Base-by-base conservation (phyloP, 92 coral and sea anemone species). In the Actinostola sp. region DNA sequence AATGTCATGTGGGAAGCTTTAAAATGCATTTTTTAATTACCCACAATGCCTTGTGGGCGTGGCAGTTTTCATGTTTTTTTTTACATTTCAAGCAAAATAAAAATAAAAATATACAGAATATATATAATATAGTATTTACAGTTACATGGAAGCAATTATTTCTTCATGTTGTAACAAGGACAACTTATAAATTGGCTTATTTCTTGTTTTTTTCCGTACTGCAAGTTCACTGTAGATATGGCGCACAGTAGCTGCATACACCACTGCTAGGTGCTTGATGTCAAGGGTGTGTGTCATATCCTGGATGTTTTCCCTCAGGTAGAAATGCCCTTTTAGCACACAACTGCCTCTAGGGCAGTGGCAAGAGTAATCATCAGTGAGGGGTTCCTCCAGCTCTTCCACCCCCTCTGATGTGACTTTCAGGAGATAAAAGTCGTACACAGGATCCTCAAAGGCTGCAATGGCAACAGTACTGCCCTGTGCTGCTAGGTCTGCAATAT, bases 231-330 rank as follows among this genome's bases (percentile, higher is more conserved):
- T 0, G 21, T 84, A 76, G n/a, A 86, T 81, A 32, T 59, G 77
- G 14, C 77, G 70, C 23, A 86, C 84, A 15, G 84, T 86, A 30
- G 69, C 92, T 28, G 88, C 84, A 63, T 82, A 67, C 1, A 77
- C 85, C n/a, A 52, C 70, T 9, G 87, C 84, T 14, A n/a, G 29
- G 26, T 38, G 44, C 29, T 79, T 79, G 0, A 0, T 28, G 44
- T 85, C 71, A 29, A 79, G 75, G 10, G 84, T 76, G 66, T 53
- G 76, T 14, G 87, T 86, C 87, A 86, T 86, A 56, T 81, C 84
- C 36, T 71, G 77, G 2, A 81, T 38, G 77, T 81, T 86, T 30
- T 86, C 87, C 34, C 84, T 76, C 1, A 81, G 32, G 52, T 31
- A 80, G 32, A 86, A 80, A 61, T 86, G 39, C 5, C 91, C 91